Conservation (phyloP, 2,113 vertebrate species). For the Megalops atlanticus region DNA sequence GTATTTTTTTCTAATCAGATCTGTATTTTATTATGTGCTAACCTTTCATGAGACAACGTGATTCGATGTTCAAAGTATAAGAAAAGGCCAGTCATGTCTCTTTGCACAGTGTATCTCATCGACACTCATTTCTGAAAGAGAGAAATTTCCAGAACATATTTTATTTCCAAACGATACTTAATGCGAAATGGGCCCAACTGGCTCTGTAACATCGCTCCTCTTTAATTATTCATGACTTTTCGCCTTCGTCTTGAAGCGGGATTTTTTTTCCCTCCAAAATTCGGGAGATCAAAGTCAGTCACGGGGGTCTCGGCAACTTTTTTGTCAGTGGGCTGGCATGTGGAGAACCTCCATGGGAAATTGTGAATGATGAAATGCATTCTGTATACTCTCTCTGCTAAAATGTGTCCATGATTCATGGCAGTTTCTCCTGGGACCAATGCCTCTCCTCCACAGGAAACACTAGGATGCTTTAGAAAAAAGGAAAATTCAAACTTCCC, state of each 20-base stretch:
- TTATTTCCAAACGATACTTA: constrained; percentile 2
- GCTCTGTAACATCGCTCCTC: constrained; percentile 28
- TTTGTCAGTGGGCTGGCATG: constrained; percentile 17
- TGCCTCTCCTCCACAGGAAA: neutral
- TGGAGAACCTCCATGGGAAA: constrained; percentile 23
- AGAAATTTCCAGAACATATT: neutral
- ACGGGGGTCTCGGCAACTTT: constrained; percentile 17
- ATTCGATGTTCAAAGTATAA: too few species aligned
- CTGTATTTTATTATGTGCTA: too few species aligned
- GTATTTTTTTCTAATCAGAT: neutral
- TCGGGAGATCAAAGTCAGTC: constrained; percentile 39
- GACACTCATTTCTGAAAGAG: constrained; percentile 1
- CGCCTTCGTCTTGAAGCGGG: constrained; percentile 22
- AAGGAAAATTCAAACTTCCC: neutral
- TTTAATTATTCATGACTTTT: constrained; percentile 42
- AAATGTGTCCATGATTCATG: neutral
- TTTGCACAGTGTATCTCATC: too few species aligned
- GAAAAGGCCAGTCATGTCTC: too few species aligned
- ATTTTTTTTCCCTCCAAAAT: constrained; percentile 33
- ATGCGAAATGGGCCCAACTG: constrained; percentile 8
- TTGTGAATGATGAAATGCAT: constrained; percentile 40
- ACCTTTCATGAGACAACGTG: too few species aligned
- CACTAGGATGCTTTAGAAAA: neutral
- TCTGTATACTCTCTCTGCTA: neutral
- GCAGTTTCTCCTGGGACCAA: neutral